Evolutionary conservation across 2,888 invertebrate genomes (phyloP), one percentile per base, ranked within the genome.

Genomic region (Xanthostigma xanthostigma): DNA sequence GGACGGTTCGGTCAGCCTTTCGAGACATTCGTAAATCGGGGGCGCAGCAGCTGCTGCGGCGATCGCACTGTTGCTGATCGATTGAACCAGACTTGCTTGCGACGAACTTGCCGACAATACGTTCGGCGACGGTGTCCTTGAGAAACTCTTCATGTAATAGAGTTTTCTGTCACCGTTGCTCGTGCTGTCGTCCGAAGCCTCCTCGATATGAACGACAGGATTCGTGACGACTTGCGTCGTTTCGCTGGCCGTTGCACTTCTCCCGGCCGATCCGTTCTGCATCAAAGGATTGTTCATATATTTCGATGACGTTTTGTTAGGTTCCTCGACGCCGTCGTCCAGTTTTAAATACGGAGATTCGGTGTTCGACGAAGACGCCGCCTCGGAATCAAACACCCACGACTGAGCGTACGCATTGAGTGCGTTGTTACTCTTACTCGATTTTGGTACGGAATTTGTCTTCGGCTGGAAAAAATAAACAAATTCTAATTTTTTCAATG

Each of bases 71-170:
- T 27, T 27, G 27, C 27, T 27, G 6, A 27, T 27, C 27, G 27
- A 27, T 6, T 53, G 57, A 51, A 63, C 64, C 48, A 67, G 58
- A 50, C 66, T 67, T n/a, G 60, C 57, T 54, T 67, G 68, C 13
- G 69, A 69, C n/a, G 70, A 70, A 50, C 67, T 67, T n/a, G 69
- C 69, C 2, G 71, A 71, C 40, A 70, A 61, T 9, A 64, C 58
- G 10, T 65, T 64, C 9, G 72, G 72, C 9, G 71, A 71, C 36
- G 70, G 66, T 11, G 70, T 68, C 37, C 69, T 60, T 2, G 71
- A 71, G 57, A 72, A 72, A 55, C 71, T 72, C 54, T 68, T 69
- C 71, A 72, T 70, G 56, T 69, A 66, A 55, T 66, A 64, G 51
- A 71, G 55, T 53, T 70, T 69, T 41, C 71, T 60, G 54, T 67